Conservation (phyloP, 2,113 vertebrate genomes). For the Trichomycterus rosablanca region DNA sequence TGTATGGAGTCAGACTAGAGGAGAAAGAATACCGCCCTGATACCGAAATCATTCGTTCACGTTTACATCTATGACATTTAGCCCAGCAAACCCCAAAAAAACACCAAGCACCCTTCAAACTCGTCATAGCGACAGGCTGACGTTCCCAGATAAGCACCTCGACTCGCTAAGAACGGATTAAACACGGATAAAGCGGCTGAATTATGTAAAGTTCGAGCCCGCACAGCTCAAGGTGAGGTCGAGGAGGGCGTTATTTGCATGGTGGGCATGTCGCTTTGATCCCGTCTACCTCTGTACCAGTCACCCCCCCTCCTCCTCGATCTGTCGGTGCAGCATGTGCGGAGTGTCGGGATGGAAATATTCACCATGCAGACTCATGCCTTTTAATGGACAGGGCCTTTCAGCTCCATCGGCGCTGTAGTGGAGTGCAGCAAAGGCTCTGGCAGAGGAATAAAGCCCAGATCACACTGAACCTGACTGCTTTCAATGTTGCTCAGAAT, state of each 20-base stretch:
- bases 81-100: background rate
- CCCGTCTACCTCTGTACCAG: constrained; percentile 1
- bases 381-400: constrained; percentile 43
- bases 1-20: too few relatives aligned
- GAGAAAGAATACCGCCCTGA: too few relatives aligned
- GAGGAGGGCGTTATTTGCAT: background rate
- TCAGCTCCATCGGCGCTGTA: constrained; percentile 40
- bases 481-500: constrained; percentile 23
- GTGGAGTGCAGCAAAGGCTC: constrained; percentile 19
- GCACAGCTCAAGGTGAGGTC: background rate
- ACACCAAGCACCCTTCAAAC: constrained; percentile 6
- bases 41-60: too few relatives aligned
- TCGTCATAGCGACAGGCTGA: constrained; percentile 26
- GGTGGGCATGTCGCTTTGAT: background rate
- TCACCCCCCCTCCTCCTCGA: background rate
- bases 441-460: constrained; percentile 21
- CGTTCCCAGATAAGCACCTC: constrained; percentile 20
- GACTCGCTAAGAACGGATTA: constrained; percentile 8
- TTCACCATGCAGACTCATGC: constrained; percentile 36
- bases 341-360: constrained; percentile 18
- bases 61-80: too few relatives aligned
- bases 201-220: background rate
- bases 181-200: background rate
- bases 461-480: too few relatives aligned
- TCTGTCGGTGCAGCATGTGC: constrained; percentile 16